Evolutionary conservation across 2,888 invertebrate genomes (phyloP).

Genomic region (Tillus elongatus): DNA sequence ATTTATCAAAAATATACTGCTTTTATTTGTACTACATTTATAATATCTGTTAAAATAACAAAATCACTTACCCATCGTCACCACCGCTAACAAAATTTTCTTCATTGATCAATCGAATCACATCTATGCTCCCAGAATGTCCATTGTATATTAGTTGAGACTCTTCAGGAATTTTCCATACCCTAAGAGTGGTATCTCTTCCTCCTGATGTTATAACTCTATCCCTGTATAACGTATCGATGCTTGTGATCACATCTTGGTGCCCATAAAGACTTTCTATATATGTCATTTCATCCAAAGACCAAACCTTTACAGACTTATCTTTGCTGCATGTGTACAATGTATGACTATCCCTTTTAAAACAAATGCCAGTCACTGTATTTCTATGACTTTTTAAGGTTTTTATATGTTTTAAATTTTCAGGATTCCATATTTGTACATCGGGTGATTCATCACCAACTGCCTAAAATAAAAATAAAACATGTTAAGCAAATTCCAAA

Average conservation of each 20-base stretch:
- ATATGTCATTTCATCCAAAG: constrained; percentile 90
- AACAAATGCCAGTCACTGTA: constrained; percentile 65
- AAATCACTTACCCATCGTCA: constrained; percentile 66
- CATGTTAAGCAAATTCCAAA: not conserved
- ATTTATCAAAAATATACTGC: no score
- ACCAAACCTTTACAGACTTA: constrained; percentile 87
- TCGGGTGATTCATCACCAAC: constrained; percentile 59
- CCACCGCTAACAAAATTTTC: constrained; percentile 88
- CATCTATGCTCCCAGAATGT: constrained; percentile 74
- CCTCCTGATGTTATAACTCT: constrained; percentile 85
- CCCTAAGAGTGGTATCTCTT: constrained; percentile 71
- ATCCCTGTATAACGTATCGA: constrained; percentile 81
- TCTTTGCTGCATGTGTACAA: constrained; percentile 74
- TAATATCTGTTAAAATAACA: not conserved
- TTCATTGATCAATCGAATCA: constrained; percentile 83
- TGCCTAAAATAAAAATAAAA: constrained; percentile 40
- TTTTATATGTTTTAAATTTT: constrained; percentile 64
- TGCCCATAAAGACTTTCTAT: constrained; percentile 93
- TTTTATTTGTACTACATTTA: no score
- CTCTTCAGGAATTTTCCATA: constrained; percentile 97
- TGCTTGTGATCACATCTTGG: constrained; percentile 73
- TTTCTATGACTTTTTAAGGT: constrained; percentile 74
- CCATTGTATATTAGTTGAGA: constrained; percentile 92
- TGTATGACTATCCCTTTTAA: constrained; percentile 77
- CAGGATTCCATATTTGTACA: constrained; percentile 78